phyloP scores from a whole-genome alignment of 2,797 vertebrate species.

The Paratrypauchen microcephalus region DNA sequence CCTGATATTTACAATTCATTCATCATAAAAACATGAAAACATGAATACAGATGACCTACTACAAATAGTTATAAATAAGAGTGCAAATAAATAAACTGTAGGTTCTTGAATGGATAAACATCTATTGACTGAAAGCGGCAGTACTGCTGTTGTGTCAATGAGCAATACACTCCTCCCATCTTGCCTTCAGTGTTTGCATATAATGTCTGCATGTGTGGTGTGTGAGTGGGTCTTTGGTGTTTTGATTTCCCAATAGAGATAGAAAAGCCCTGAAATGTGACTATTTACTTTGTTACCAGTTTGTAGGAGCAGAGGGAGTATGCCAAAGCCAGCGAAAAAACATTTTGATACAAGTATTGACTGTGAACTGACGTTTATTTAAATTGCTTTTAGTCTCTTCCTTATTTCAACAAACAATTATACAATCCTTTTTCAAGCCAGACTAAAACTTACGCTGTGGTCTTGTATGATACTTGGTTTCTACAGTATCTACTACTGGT shows the following conservation, averaged over 20 bases:
- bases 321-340: not conserved
- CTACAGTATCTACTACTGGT: not conserved
- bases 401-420: not conserved
- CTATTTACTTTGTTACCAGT: not conserved
- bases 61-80: too few relatives aligned
- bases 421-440: not conserved
- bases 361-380: too few relatives aligned
- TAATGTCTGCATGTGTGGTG: not conserved
- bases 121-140: too few relatives aligned
- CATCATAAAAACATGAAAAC: too few relatives aligned
- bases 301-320: not conserved
- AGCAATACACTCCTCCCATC: not conserved
- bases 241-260: not conserved
- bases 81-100: too few relatives aligned
- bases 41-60: too few relatives aligned
- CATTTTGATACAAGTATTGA: too few relatives aligned
- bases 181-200: too few relatives aligned
- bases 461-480: not conserved
- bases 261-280: not conserved
- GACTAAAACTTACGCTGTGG: not conserved
- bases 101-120: too few relatives aligned
- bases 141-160: not conserved
- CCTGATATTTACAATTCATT: too few relatives aligned
- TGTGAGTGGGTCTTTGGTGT: not conserved
- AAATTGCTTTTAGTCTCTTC: not conserved